These are phyloP conservation scores for Trissolcus japonicus DNA, from an alignment of 2,888 invertebrate species.

Conservation along the genomic window DNA sequence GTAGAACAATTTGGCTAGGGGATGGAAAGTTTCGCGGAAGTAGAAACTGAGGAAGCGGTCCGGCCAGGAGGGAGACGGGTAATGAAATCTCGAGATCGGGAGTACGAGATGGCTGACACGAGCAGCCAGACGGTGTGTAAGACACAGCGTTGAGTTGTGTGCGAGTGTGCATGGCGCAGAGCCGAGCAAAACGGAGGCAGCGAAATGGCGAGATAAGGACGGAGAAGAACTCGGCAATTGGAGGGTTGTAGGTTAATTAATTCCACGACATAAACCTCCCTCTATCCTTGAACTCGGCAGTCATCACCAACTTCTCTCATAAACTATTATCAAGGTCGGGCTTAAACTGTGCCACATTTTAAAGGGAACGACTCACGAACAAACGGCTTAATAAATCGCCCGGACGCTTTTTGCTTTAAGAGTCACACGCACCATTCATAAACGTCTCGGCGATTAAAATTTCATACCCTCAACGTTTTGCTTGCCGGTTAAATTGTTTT, in stretches of 20 bases:
- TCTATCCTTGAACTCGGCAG: conserved; percentile 59
- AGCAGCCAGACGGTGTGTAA: conserved; percentile 44
- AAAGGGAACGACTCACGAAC: conserved; percentile 67
- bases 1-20: conserved; percentile 58
- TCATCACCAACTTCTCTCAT: conserved; percentile 65
- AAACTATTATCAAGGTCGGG: conserved; percentile 74
- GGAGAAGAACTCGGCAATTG: conserved; percentile 60
- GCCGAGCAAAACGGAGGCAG: conserved; percentile 45
- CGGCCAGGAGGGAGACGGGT: conserved; percentile 52
- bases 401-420: neutral
- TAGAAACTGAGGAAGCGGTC: conserved; percentile 55
- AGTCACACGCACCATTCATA: neutral
- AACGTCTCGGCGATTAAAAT: too few relatives aligned
- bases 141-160: conserved; percentile 25
- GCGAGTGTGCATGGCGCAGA: neutral
- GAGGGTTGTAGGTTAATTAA: conserved; percentile 73
- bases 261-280: conserved; percentile 72
- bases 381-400: conserved; percentile 59
- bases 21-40: conserved; percentile 64
- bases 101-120: conserved; percentile 70
- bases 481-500: neutral
- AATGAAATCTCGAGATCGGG: conserved; percentile 73
- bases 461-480: too few relatives aligned
- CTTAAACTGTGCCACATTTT: conserved; percentile 72
- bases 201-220: conserved; percentile 50